Evolutionary conservation across 1,140 invertebrate species (phyloP).

Genomic region (Eupeodes corollae): DNA sequence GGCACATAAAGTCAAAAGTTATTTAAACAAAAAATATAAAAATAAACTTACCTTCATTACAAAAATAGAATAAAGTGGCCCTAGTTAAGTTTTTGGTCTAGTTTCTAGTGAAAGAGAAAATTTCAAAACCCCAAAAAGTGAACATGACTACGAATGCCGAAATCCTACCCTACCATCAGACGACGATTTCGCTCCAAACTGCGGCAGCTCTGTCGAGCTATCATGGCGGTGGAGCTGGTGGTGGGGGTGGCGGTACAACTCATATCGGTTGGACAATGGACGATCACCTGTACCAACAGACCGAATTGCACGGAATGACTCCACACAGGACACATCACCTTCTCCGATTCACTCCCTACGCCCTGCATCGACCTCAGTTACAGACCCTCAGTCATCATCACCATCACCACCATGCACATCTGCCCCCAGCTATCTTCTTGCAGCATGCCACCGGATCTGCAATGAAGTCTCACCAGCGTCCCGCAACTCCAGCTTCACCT

Average conservation of each 20-base stretch:
- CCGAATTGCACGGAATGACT: constrained; percentile 30
- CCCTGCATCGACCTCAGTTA: constrained; percentile 31
- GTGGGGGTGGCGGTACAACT: constrained; percentile 10
- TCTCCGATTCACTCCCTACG: constrained; percentile 34
- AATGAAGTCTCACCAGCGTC: constrained; percentile 34
- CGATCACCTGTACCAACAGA: constrained; percentile 34
- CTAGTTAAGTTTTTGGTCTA: no score
- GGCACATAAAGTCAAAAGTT: no score
- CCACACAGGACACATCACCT: constrained; percentile 29
- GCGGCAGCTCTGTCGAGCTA: constrained; percentile 28
- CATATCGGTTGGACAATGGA: constrained; percentile 25
- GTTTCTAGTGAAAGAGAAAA: no score
- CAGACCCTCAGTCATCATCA: constrained; percentile 8
- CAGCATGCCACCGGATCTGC: constrained; percentile 20
- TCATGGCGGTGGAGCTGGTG: constrained; percentile 24
- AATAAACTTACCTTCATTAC: no score
- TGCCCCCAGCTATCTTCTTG: constrained; percentile 29
- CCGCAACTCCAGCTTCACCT: constrained; percentile 35
- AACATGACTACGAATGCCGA: constrained; percentile 34
- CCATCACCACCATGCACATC: background rate
- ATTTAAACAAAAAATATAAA: no score
- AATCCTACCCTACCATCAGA: constrained; percentile 32
- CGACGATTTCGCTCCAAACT: constrained; percentile 30
- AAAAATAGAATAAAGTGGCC: no score
- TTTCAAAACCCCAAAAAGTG: no score